Conservation (phyloP, 2,113 vertebrate species). For the Synodontis membranacea region DNA sequence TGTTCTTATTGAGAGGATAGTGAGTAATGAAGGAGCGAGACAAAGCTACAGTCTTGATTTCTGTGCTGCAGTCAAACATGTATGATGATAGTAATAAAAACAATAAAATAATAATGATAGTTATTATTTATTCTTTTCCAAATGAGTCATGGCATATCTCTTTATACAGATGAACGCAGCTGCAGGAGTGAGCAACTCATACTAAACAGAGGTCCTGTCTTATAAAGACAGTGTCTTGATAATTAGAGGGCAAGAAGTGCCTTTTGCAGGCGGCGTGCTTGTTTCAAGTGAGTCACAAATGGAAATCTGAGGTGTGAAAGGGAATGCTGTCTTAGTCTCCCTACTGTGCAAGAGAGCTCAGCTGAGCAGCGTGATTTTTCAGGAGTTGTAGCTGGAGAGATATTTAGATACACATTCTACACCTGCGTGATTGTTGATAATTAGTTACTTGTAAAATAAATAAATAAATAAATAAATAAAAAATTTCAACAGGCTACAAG, state of each 20-base stretch:
- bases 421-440: neutral
- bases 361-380: neutral
- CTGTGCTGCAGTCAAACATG: neutral
- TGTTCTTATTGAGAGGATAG: neutral
- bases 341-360: neutral
- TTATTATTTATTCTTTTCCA: neutral
- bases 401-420: neutral
- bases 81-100: neutral
- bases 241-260: neutral
- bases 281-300: neutral
- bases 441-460: neutral
- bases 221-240: conserved; percentile 8
- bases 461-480: too few relatives aligned
- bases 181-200: neutral
- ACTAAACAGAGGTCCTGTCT: neutral
- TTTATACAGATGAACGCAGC: neutral
- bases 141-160: neutral
- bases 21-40: neutral
- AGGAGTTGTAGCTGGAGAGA: neutral
- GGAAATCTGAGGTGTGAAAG: neutral
- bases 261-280: neutral
- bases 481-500: neutral
- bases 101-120: neutral
- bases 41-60: neutral
- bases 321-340: neutral